Evolutionary conservation across 2,113 vertebrate genomes (phyloP).

Genomic region (Eurystomus gularis): DNA sequence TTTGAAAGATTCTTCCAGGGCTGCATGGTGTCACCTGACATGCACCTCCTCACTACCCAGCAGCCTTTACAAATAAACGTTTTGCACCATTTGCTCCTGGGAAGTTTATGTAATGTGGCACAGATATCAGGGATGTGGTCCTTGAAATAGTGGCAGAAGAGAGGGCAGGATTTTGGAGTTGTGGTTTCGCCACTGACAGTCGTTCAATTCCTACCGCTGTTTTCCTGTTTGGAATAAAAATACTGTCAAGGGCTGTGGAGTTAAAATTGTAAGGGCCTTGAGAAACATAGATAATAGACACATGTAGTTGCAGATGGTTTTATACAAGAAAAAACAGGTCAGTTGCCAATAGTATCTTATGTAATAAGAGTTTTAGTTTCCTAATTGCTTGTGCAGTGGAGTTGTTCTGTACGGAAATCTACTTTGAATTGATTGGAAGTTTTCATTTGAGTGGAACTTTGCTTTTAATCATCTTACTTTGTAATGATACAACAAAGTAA

Average conservation of each 20-base stretch:
- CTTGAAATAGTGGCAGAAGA: not conserved
- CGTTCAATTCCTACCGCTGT: not conserved
- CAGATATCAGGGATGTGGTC: not conserved
- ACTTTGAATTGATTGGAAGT: not conserved
- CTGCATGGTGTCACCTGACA: not conserved
- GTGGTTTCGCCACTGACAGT: not conserved
- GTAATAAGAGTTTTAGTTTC: not conserved
- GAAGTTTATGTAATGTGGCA: not conserved
- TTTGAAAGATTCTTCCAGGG: not conserved
- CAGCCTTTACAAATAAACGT: not conserved
- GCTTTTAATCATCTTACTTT: not conserved
- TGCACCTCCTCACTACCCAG: not conserved
- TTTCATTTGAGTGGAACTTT: constrained; percentile 4
- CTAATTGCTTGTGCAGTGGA: not conserved
- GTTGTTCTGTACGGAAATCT: not conserved
- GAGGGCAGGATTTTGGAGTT: not conserved
- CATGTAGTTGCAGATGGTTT: not conserved
- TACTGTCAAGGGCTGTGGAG: not conserved
- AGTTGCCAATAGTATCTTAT: not conserved
- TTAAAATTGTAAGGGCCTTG: not conserved
- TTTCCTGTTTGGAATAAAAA: not conserved
- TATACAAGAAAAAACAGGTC: not conserved
- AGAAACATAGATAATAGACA: not conserved
- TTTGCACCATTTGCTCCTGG: not conserved
- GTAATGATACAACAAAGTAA: not conserved